Conservation (phyloP, 2,888 invertebrate species). For the Harpalus rufipes region DNA sequence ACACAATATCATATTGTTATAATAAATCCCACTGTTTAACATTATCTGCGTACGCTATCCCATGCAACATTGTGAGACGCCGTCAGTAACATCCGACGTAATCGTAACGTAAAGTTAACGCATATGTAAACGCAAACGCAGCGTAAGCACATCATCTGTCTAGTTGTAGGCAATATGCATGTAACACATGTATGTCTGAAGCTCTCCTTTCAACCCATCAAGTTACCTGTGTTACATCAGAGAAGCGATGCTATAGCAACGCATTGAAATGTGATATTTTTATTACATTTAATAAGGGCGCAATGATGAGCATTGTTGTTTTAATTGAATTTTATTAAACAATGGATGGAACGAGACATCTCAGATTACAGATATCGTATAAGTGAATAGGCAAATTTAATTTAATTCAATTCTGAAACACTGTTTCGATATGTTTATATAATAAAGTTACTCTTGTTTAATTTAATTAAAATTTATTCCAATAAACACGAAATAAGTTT, state of each 20-base stretch:
- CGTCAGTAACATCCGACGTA: slow-evolving; percentile 29
- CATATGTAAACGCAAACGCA: slow-evolving; percentile 7
- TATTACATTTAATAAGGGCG: background rate
- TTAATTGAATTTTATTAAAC: slow-evolving; percentile 27
- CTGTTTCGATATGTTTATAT: no score
- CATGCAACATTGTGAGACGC: background rate
- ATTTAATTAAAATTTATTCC: no score
- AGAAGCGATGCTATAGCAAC: background rate
- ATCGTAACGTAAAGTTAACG: slow-evolving; percentile 49
- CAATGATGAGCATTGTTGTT: slow-evolving; percentile 31
- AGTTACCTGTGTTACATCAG: no score
- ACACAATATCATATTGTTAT: background rate
- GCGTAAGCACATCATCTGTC: slow-evolving; percentile 18
- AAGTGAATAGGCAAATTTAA: slow-evolving; percentile 17
- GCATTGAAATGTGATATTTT: background rate
- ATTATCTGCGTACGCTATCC: background rate
- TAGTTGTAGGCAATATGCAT: slow-evolving; percentile 20
- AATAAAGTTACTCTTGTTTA: no score
- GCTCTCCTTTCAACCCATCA: background rate
- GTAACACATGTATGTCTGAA: background rate
- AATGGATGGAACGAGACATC: slow-evolving; percentile 11
- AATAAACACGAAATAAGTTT: no score
- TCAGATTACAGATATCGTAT: slow-evolving; percentile 23
- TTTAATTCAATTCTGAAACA: background rate
- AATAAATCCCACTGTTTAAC: background rate